Percentiles rank a stretch among this genome's conserved stretches.
Conservation (phyloP, 2,888 invertebrate species). For the Molanna angustata region DNA sequence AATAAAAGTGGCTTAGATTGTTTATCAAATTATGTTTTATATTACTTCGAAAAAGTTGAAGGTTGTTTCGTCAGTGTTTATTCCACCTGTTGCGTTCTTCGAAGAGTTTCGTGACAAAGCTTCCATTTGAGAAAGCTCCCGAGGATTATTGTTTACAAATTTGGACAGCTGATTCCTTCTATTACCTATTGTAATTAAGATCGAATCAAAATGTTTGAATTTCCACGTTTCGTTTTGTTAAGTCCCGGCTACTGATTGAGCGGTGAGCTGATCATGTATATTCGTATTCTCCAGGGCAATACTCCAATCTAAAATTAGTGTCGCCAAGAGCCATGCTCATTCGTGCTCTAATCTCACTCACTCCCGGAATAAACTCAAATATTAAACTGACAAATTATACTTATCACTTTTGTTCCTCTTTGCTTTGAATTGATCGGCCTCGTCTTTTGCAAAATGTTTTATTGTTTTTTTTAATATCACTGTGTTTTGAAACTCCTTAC, state of each 20-base stretch:
- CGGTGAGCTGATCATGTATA: conserved; percentile 27
- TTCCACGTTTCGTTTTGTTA: too few relatives aligned
- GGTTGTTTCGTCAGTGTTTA: conserved; percentile 13
- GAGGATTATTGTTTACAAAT: conserved; percentile 22
- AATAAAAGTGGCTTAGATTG: conserved; percentile 25
- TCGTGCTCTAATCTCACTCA: conserved; percentile 29
- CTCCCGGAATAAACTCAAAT: conserved; percentile 31
- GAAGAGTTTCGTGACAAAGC: conserved; percentile 17
- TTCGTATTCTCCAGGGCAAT: conserved; percentile 33
- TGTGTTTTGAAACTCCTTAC: too few relatives aligned
- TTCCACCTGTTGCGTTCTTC: conserved; percentile 27
- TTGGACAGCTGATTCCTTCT: conserved; percentile 22
- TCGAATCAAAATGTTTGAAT: background rate
- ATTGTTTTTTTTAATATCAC: too few relatives aligned
- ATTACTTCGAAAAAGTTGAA: conserved; percentile 13
- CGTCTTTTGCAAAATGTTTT: too few relatives aligned
- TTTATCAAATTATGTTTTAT: conserved; percentile 18
- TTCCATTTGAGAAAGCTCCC: conserved; percentile 3
- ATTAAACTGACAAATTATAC: too few relatives aligned
- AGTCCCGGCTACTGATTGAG: conserved; percentile 23
- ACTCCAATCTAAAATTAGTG: conserved; percentile 33
- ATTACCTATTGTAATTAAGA: conserved; percentile 4
- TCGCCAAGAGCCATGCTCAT: conserved; percentile 30
- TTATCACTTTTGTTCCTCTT: too few relatives aligned
- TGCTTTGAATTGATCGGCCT: too few relatives aligned